Evolutionary conservation across 2,797 vertebrate genomes (phyloP).

Genomic region (Syndactyla subalaris): DNA sequence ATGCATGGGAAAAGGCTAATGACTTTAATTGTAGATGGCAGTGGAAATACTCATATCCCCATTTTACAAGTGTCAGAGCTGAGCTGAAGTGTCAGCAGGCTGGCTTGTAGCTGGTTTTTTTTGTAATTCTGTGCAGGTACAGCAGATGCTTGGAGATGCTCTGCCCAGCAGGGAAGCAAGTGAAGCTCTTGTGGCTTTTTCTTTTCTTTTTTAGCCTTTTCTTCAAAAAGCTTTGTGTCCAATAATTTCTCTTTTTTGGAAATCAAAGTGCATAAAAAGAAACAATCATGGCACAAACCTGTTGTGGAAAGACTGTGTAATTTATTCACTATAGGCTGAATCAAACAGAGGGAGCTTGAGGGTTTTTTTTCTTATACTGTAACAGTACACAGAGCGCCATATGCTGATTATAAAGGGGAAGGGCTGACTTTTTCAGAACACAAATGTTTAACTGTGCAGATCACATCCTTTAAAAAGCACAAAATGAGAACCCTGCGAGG

Average conservation of each 20-base stretch:
- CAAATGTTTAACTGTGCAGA: not conserved
- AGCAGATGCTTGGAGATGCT: not conserved
- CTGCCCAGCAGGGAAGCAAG: not conserved
- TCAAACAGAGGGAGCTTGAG: not conserved
- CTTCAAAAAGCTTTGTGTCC: not conserved
- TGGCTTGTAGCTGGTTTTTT: not conserved
- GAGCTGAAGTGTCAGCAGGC: not conserved
- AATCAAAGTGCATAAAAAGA: not conserved
- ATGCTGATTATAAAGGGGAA: not conserved
- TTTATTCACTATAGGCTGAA: not conserved
- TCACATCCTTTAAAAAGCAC: conserved; percentile 17
- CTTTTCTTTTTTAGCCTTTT: not conserved
- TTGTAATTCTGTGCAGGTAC: not conserved
- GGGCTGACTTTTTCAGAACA: not conserved
- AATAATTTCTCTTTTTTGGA: not conserved
- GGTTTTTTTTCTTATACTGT: not conserved
- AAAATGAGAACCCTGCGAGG: not conserved
- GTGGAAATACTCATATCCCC: not conserved
- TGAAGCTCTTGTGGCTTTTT: not conserved
- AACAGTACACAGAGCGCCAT: not conserved
- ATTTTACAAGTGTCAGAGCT: not conserved
- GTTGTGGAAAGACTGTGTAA: not conserved
- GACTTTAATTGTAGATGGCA: not conserved
- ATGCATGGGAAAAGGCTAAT: not conserved
- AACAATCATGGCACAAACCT: not conserved